Base-by-base conservation (phyloP, 2,888 invertebrate species). In the Bedellia somnulentella region DNA sequence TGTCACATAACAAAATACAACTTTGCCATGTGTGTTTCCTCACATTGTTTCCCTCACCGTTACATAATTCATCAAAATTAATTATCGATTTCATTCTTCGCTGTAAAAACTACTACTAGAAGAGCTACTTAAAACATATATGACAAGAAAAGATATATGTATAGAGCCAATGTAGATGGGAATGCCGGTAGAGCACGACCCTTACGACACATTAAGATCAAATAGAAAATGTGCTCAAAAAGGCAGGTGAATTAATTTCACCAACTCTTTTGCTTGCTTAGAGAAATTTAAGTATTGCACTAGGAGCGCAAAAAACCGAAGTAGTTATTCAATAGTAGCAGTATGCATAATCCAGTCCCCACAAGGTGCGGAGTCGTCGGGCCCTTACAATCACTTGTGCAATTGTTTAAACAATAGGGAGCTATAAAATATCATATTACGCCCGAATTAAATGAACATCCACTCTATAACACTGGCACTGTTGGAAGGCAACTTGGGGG, bases 391-490 rank as follows among this genome's bases (percentile, higher is more conserved):
- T 70, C 68, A 70, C 71, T 73, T 63, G 64, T 66, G 64, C 73
- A 73, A 73, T 73, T 70, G 73, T 71, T 70, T 73, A 73, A 70
- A 73, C 71, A 73, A 68, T 57, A 54, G 49, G 44, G 54, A 49
- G 52, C 60, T 56, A 64, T 68, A 70, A 71, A 73, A 62, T 73
- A 73, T 73, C 73, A 41, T 38, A 50, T 73, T 71, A 59, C 71
- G 34, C 37, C 40, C 44, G 54, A 56, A 57, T 54, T 57, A 67
- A 68, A 59, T 55, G 61, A 61, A 39, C 56, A 56, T 52, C 53
- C 45, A 34, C 39, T 25, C 36, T 33, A 35, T 44, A 49, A 54
- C 56, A 38, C 47, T n/a, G n/a, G n/a, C n/a, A n/a, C n/a, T n/a
- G n/a, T n/a, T n/a, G n/a, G n/a, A n/a, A n/a, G n/a, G n/a, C n/a